These are phyloP conservation scores for Phorcus lineatus DNA, from an alignment of 2,888 invertebrate genomes.

Conservation along the genomic window DNA sequence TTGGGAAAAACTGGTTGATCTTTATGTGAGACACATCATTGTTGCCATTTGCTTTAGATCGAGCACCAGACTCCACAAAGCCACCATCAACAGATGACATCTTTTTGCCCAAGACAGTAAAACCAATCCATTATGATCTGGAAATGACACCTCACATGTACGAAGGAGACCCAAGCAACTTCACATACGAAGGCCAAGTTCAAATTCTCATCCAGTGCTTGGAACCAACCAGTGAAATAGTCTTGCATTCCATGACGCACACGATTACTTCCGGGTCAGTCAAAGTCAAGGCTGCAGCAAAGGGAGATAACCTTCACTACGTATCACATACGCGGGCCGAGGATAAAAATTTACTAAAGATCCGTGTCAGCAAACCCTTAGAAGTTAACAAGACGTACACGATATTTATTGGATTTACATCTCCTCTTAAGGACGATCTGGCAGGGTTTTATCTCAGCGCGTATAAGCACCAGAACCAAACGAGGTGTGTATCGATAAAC, in stretches of 20 bases:
- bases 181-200: slow-evolving; percentile 40
- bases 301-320: slow-evolving; percentile 31
- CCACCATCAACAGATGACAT: slow-evolving; percentile 31
- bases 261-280: slow-evolving; percentile 20
- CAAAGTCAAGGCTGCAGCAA: background rate
- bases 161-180: slow-evolving; percentile 38
- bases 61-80: background rate
- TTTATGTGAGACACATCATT: no score
- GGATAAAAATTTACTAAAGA: slow-evolving; percentile 50
- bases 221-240: slow-evolving; percentile 29
- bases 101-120: slow-evolving; percentile 37
- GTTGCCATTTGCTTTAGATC: no score
- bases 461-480: slow-evolving; percentile 28
- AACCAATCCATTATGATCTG: slow-evolving; percentile 40
- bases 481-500: slow-evolving; percentile 30
- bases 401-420: slow-evolving; percentile 83
- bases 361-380: slow-evolving; percentile 73
- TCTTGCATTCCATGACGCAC: slow-evolving; percentile 37
- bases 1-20: no score
- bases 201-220: slow-evolving; percentile 34
- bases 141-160: slow-evolving; percentile 46
- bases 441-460: slow-evolving; percentile 35
- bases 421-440: slow-evolving; percentile 79
- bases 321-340: slow-evolving; percentile 41
- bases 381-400: slow-evolving; percentile 79